These are phyloP conservation scores for Daktulosphaira vitifoliae DNA, from an alignment of 1,140 invertebrate genomes.

Conservation along the genomic window DNA sequence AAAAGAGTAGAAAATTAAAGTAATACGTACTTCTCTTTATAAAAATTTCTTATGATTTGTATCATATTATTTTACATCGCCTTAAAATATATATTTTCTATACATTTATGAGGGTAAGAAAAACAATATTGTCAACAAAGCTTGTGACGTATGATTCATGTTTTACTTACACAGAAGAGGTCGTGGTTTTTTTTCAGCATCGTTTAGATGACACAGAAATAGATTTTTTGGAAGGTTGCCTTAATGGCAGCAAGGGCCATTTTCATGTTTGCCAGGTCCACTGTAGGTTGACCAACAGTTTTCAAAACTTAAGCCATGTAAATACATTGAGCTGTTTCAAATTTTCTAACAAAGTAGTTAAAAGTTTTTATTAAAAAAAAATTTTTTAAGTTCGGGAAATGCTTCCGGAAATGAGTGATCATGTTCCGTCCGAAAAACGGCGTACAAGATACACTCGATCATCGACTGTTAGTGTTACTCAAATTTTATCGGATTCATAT, in stretches of 20 bases:
- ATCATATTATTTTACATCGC: neutral
- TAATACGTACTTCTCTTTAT: no score
- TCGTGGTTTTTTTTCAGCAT: constrained; percentile 8
- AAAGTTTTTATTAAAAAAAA: neutral
- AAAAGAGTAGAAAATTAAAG: no score
- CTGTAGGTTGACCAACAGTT: constrained; percentile 30
- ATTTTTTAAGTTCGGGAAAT: constrained; percentile 15
- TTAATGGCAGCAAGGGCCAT: constrained; percentile 15
- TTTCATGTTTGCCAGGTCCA: constrained; percentile 24
- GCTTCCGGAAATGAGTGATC: constrained; percentile 23
- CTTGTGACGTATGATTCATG: constrained; percentile 11
- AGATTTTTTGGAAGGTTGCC: constrained; percentile 32
- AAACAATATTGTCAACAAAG: constrained; percentile 21
- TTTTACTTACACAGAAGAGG: constrained; percentile 23
- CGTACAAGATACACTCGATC: constrained; percentile 59
- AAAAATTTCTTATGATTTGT: no score
- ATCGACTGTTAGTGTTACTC: constrained; percentile 70
- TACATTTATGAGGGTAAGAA: constrained; percentile 9
- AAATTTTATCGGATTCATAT: constrained; percentile 72
- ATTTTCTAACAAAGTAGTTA: no score
- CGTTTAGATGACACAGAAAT: constrained; percentile 29
- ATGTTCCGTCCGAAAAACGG: constrained; percentile 36
- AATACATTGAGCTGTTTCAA: constrained; percentile 13
- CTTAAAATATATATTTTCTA: neutral
- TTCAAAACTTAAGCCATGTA: constrained; percentile 21